Base-by-base conservation (phyloP, 1,140 invertebrate species). In the Drosophila lacertosa region DNA sequence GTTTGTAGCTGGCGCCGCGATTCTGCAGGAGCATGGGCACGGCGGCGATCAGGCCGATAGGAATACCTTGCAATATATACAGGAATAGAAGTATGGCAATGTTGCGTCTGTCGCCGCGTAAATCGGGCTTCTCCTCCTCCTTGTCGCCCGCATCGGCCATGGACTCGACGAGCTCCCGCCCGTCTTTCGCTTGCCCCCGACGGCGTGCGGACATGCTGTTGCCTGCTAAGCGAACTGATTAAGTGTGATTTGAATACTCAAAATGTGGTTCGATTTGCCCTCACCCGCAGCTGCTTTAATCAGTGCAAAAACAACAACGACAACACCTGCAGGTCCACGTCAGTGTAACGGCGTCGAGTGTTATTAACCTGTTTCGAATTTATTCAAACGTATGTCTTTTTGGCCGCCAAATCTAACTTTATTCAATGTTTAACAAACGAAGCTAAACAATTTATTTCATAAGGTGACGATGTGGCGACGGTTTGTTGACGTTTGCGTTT, bases 11-110 rank as follows among this genome's bases (percentile, higher is more conserved):
- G 48, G 98, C 95, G 62, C 97, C 95, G 75, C 95, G 93, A 91
- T 98, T 98, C 91, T 98, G 97, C 44, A 99, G 92, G 40, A 99
- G 80, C 95, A 99, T 98, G 3, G 99, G 99, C 73, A 99, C 96
- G 33, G 97, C 97, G 11, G 96, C 95, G 39, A 96, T 96, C 13
- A 99, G 92, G 6, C 99, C 99, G 3, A 99, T 92, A 1, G 99
- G 99, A 91, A 99, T 97, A 1, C 98, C 99, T 94, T 99, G 98
- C 4, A 99, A 92, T 35, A 98, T 93, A 89, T 99, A 99, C 1
- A 99, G 93, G 90, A 98, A 97, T 66, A 98, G 93, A 40, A 99
- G 92, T 37, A 99, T 93, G 2, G 95, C 93, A 78, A 99, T 97
- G 89, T 96, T 97, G 39, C 92, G 90, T 75, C 94, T 93, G 91